Percentiles rank a stretch among this genome's conserved stretches.
Evolutionary conservation across 2,888 invertebrate genomes (phyloP).

Genomic region (Euzophera pinguis): DNA sequence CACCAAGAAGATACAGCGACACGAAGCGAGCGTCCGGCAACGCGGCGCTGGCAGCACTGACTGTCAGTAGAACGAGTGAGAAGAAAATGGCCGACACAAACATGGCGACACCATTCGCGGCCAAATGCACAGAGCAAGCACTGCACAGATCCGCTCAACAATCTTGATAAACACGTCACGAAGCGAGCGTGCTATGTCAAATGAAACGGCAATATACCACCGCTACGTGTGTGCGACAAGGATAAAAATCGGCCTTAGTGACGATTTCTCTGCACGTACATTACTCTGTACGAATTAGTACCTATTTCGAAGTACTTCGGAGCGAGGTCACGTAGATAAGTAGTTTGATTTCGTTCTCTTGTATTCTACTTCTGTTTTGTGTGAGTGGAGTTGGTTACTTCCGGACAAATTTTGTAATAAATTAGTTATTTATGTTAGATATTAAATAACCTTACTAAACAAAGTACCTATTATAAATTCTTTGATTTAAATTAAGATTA

Average conservation of each 20-base stretch:
- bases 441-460: too few species aligned
- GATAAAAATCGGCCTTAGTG: slow-evolving; percentile 21
- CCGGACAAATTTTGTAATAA: not conserved
- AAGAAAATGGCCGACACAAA: slow-evolving; percentile 70
- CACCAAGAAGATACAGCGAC: slow-evolving; percentile 52
- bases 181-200: slow-evolving; percentile 29
- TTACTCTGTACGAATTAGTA: slow-evolving; percentile 44
- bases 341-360: slow-evolving; percentile 60
- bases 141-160: slow-evolving; percentile 30
- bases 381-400: not conserved
- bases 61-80: slow-evolving; percentile 64
- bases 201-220: slow-evolving; percentile 15
- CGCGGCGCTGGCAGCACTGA: slow-evolving; percentile 59
- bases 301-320: slow-evolving; percentile 29
- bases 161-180: slow-evolving; percentile 17
- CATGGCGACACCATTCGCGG: slow-evolving; percentile 44
- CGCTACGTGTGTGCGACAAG: slow-evolving; percentile 25
- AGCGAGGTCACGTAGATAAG: slow-evolving; percentile 47
- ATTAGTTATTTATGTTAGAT: not conserved
- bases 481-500: too few species aligned
- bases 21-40: slow-evolving; percentile 45
- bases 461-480: too few species aligned
- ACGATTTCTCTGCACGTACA: slow-evolving; percentile 31
- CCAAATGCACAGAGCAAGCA: slow-evolving; percentile 39
- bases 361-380: slow-evolving; percentile 54